Evolutionary conservation across 2,797 vertebrate genomes (phyloP), one percentile per base, ranked within the genome.

Genomic region (Coracias cyanogaster): DNA sequence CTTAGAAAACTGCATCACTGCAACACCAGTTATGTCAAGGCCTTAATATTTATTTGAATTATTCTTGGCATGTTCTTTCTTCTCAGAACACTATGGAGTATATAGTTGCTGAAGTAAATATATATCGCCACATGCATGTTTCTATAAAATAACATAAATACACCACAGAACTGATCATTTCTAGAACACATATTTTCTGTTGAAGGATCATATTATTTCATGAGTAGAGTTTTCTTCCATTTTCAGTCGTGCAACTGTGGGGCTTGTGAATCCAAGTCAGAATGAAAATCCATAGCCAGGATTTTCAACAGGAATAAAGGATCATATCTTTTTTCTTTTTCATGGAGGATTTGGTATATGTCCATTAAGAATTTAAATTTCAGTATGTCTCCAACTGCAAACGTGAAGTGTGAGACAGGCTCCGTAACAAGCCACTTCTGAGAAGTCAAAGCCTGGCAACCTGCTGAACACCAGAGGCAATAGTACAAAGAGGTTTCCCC

Each of bases 41-140:
- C 81, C 88, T 95, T 95, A 89, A 89, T 92, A 92, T 87, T 90
- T 96, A 89, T 92, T 92, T 89, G 64, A 93, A 92, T 85, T 85
- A 85, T 62, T 65, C 46, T 87, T 94, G n/a, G 83, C 71, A 20
- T 80, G 67, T 28, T 48, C 72, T 91, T 69, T 49, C 55, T 73
- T 73, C 90, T 82, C 43, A 52, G 61, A 82, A 43, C 46, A 73
- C 81, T 82, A 74, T 8, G 49, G 64, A 77, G 52, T 33, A 80
- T 79, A 10, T 90, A 84, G 92, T 96, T 95, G 94, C 49, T 55
- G 45, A 48, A 87, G 78, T 82, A 95, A 93, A 95, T 78, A 77
- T 73, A 64, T 86, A 86, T 81, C 33, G 39, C 43, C 45, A 54
- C 67, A 85, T 62, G 61, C 41, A 41, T 45, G n/a, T 91, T 84